phyloP scores from a whole-genome alignment of 2,888 invertebrate genomes.

The Eustalomyia histrio region DNA sequence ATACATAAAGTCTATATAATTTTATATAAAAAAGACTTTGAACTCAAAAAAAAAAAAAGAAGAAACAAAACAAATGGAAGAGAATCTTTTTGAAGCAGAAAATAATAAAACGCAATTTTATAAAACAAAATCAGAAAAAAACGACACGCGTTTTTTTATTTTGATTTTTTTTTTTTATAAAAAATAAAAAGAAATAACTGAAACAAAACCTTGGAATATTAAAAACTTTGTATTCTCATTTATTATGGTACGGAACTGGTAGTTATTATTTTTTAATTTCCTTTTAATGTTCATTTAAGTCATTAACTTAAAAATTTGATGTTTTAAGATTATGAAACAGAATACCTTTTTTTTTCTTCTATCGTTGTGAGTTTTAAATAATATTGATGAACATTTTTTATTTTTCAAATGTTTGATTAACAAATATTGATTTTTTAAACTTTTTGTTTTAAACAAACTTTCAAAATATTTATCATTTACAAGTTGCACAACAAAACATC shows the following conservation, averaged over 20 bases:
- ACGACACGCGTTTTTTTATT: background rate
- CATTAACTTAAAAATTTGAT: background rate
- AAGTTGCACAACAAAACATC: background rate
- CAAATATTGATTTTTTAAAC: background rate
- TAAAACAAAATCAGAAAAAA: background rate
- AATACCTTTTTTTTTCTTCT: no score
- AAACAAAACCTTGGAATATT: conserved; percentile 30
- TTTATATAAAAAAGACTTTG: background rate
- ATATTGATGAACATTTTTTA: conserved; percentile 1
- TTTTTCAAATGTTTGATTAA: background rate
- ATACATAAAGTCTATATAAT: background rate
- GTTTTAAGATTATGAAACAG: no score
- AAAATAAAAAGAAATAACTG: conserved; percentile 4
- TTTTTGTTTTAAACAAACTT: background rate
- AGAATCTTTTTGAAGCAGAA: background rate
- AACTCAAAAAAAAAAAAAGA: background rate
- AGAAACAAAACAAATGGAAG: background rate
- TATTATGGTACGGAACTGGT: conserved; percentile 7
- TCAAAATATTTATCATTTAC: conserved; percentile 11
- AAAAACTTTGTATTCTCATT: conserved; percentile 6
- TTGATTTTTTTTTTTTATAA: background rate
- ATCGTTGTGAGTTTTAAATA: background rate
- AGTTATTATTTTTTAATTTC: conserved; percentile 42
- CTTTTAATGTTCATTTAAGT: conserved; percentile 15
- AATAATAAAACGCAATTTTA: background rate